Evolutionary conservation across 2,797 vertebrate species (phyloP).

Genomic region (Cirrhinus mrigala): DNA sequence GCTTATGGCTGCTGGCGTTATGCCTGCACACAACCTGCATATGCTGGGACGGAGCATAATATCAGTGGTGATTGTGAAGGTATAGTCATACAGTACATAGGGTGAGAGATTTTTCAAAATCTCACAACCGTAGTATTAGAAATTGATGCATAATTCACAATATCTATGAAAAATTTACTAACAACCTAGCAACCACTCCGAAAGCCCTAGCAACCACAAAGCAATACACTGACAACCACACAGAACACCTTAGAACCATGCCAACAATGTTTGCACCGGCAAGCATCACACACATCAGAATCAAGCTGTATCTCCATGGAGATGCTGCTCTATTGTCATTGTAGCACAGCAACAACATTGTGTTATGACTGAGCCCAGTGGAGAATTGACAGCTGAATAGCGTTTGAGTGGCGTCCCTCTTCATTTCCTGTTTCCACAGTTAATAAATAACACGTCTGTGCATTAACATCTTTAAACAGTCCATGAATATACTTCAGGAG

Average conservation of each 20-base stretch:
- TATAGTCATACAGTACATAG: neutral
- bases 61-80: neutral
- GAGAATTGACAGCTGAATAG: slow-evolving; percentile 60
- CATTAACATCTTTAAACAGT: slow-evolving; percentile 56
- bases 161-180: too few species aligned
- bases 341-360: slow-evolving; percentile 33
- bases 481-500: slow-evolving; percentile 45
- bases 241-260: neutral
- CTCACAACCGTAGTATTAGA: neutral
- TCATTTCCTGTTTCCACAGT: slow-evolving; percentile 58
- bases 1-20: slow-evolving; percentile 39
- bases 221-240: neutral
- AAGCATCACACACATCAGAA: slow-evolving; percentile 26
- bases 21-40: slow-evolving; percentile 50
- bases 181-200: neutral
- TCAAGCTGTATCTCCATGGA: slow-evolving; percentile 52
- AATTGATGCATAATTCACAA: neutral
- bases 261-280: neutral
- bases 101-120: neutral
- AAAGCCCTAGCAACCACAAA: slow-evolving; percentile 1
- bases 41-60: neutral
- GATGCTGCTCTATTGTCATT: slow-evolving; percentile 53
- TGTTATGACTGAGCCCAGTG: slow-evolving; percentile 59
- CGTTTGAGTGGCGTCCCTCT: slow-evolving; percentile 54
- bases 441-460: slow-evolving; percentile 56